Evolutionary conservation across 2,888 invertebrate species (phyloP).

Genomic region (Euplagia quadripunctaria): DNA sequence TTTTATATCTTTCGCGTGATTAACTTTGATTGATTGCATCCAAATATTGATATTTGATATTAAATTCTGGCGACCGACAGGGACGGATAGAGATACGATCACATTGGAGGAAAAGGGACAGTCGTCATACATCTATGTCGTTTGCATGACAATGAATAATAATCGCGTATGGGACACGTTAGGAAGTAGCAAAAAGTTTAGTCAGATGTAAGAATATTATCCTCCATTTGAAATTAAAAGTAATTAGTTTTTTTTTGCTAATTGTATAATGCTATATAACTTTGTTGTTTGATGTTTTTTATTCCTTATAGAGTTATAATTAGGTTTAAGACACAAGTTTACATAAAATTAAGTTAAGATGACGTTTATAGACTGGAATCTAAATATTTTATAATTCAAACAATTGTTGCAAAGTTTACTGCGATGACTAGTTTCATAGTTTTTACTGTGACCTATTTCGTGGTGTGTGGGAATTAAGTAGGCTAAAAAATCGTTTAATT

Average conservation of each 20-base stretch:
- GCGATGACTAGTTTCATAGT: neutral
- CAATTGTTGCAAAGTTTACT: neutral
- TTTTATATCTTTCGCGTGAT: slow-evolving; percentile 86
- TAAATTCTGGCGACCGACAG: slow-evolving; percentile 68
- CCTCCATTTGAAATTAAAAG: slow-evolving; percentile 43
- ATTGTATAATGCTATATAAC: slow-evolving; percentile 24
- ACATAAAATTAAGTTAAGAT: slow-evolving; percentile 25
- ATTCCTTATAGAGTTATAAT: slow-evolving; percentile 25
- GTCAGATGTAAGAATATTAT: slow-evolving; percentile 35
- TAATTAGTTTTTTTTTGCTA: slow-evolving; percentile 34
- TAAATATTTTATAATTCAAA: slow-evolving; percentile 28
- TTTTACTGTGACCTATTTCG: neutral
- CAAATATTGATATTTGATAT: slow-evolving; percentile 85
- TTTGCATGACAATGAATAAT: slow-evolving; percentile 69
- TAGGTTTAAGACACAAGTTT: slow-evolving; percentile 27
- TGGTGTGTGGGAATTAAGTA: neutral
- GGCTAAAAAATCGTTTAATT: slow-evolving; percentile 35
- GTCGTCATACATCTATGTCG: slow-evolving; percentile 49
- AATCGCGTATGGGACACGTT: slow-evolving; percentile 61
- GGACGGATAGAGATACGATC: slow-evolving; percentile 53
- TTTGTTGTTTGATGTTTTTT: slow-evolving; percentile 18
- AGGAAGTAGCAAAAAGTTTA: slow-evolving; percentile 53
- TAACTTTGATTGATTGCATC: slow-evolving; percentile 86
- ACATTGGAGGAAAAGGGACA: slow-evolving; percentile 49
- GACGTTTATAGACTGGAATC: slow-evolving; percentile 25